Evolutionary conservation across 2,113 vertebrate genomes (phyloP).

Genomic region (Hypocryptadius cinnamomeus): DNA sequence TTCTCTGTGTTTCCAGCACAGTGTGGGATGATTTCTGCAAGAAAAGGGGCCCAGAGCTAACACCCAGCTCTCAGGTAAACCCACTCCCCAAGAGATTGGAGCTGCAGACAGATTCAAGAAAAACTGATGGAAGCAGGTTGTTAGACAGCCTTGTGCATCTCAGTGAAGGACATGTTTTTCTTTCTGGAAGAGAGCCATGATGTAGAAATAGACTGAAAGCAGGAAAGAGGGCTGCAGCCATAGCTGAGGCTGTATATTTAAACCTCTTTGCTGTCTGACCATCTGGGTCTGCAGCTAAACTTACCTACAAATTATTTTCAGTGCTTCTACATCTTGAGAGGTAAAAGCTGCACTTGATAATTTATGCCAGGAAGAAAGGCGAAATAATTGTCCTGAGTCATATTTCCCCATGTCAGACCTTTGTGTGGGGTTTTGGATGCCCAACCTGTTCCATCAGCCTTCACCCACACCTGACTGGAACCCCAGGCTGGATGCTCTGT

Average conservation of each 20-base stretch:
- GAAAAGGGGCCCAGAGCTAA: not conserved
- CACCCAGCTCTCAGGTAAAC: not conserved
- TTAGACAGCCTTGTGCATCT: conserved; percentile 1
- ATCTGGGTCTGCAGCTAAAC: conserved; percentile 38
- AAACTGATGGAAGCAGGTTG: not conserved
- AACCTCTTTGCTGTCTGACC: not conserved
- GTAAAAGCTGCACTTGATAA: not conserved
- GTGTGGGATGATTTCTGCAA: fast-evolving
- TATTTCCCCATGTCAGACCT: not conserved
- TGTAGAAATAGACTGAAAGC: conserved; percentile 8
- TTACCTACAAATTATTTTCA: conserved; percentile 30
- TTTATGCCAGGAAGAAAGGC: not conserved
- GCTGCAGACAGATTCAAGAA: not conserved
- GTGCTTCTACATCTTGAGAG: not conserved
- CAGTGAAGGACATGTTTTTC: not conserved
- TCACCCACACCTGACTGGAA: not conserved
- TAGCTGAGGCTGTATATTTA: conserved; percentile 11
- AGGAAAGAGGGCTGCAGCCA: not conserved
- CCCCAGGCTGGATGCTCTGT: not conserved
- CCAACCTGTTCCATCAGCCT: not conserved
- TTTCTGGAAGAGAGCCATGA: conserved; percentile 14
- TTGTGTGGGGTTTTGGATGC: not conserved
- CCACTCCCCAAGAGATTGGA: not conserved
- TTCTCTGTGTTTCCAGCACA: not conserved
- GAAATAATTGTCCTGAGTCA: not conserved